Evolutionary conservation across 2,113 vertebrate genomes (phyloP).

Genomic region (Xiphophorus maculatus): DNA sequence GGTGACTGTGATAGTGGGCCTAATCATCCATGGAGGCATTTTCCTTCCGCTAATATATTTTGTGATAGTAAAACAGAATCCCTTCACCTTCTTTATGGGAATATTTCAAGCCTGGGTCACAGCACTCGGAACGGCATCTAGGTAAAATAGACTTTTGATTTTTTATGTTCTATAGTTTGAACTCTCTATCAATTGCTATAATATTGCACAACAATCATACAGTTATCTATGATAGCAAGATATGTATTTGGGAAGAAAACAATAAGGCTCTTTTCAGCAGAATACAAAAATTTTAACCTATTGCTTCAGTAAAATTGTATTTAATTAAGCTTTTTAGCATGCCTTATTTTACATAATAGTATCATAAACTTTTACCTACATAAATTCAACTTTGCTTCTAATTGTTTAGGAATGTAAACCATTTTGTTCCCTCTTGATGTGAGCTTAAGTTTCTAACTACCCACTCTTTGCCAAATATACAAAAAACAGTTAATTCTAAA

Average conservation of each 20-base stretch:
- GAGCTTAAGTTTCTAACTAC: too few species aligned
- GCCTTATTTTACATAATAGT: not conserved
- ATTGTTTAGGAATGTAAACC: not conserved
- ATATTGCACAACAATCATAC: not conserved
- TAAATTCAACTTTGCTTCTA: not conserved
- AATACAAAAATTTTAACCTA: not conserved
- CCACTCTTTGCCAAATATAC: not conserved
- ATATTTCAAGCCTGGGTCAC: conserved; percentile 99
- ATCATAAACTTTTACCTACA: too few species aligned
- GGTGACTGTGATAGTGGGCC: conserved; percentile 95
- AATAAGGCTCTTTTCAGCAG: not conserved
- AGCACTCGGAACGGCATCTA: conserved; percentile 96
- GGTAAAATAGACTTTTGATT: conserved; percentile 76
- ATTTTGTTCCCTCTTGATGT: too few species aligned
- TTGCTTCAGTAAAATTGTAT: not conserved
- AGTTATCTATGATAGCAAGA: not conserved
- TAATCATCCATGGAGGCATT: conserved; percentile 96
- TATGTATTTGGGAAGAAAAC: not conserved
- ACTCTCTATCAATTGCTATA: not conserved
- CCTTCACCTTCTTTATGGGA: conserved; percentile 94
- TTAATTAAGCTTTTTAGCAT: not conserved
- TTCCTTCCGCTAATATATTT: conserved; percentile 97
- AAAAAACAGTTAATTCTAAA: not conserved
- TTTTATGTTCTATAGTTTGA: not conserved
- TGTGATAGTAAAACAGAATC: conserved; percentile 91